Base-by-base conservation (phyloP, 2,113 vertebrate genomes). In the Scatophagus argus region DNA sequence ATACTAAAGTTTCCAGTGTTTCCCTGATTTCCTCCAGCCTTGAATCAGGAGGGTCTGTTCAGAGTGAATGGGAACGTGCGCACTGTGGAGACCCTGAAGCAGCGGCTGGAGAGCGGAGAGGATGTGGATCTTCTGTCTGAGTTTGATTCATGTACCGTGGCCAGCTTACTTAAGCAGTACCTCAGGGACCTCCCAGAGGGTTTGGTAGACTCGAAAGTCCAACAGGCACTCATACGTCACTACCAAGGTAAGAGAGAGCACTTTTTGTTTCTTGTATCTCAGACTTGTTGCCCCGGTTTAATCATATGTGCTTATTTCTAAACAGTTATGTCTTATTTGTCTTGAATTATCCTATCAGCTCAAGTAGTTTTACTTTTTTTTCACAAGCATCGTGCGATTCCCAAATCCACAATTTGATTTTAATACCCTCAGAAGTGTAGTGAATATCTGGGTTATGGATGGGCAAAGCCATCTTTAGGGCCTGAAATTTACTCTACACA, bases 11-110 rank as follows among this genome's bases (percentile, higher is more conserved):
- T 59, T 5, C 47, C 60, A 39, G 19, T 27, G 16, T 63, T 25
- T 51, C 3, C 61, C n/a, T 77, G 31, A 62, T 32, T 81, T 84
- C 0, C 87, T 90, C 2, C 91, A 99, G 98, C 96, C 29, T 93
- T 99, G 82, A 91, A 91, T 0, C 96, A 97, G 77, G 97, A 98
- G 83, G 98, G 98, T 36, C 94, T 99, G 75, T 99, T 99, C 89
- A 92, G 98, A 46, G 95, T 99, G 59, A 98, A 96, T 0, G 97
- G 96, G 32, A 98, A 94, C 0, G 91, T 96, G 65, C 96, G 95
- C 56, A 91, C 88, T 1, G 96, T 99, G 70, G 96, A 97, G 47
- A 91, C 85, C 56, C 91, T 99, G 52, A 96, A 94, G 8, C 86
- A 90, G 79, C 93, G 92, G 2, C 94, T 97, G 0, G 97, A 99